These are phyloP conservation scores for Eristalinus aeneus DNA, from an alignment of 2,888 invertebrate species.

Conservation along the genomic window DNA sequence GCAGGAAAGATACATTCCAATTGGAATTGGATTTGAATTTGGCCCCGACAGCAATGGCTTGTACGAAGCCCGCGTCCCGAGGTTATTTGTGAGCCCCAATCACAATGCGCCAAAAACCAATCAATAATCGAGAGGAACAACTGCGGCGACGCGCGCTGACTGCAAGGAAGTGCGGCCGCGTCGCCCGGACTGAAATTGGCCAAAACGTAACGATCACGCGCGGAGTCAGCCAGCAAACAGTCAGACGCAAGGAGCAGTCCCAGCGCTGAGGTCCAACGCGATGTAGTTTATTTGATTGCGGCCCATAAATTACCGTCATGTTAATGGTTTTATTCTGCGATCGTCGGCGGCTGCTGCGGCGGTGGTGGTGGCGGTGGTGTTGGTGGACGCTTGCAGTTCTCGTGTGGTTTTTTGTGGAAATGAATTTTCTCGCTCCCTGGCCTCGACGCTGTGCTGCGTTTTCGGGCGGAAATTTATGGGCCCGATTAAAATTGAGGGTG, in stretches of 20 bases:
- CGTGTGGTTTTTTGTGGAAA: constrained; percentile 46
- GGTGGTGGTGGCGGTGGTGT: background rate
- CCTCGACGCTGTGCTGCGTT: constrained; percentile 57
- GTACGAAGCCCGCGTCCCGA: constrained; percentile 16
- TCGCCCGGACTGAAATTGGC: constrained; percentile 54
- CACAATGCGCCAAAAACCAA: constrained; percentile 71
- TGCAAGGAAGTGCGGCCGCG: background rate
- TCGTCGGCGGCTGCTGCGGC: background rate
- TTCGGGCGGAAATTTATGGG: constrained; percentile 52
- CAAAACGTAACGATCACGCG: constrained; percentile 61
- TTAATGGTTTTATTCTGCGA: constrained; percentile 69
- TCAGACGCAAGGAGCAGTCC: constrained; percentile 21
- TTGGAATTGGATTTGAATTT: constrained; percentile 70
- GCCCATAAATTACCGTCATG: constrained; percentile 68
- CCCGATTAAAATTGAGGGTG: constrained; percentile 70
- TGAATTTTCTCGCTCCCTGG: constrained; percentile 53
- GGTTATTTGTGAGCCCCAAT: constrained; percentile 70
- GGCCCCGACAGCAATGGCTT: constrained; percentile 35
- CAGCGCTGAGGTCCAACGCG: constrained; percentile 57
- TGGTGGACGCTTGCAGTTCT: constrained; percentile 17
- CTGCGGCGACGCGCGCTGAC: constrained; percentile 32
- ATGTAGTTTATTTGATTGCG: constrained; percentile 71
- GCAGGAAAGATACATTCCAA: constrained; percentile 61
- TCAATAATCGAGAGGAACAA: constrained; percentile 66
- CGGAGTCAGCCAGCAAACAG: constrained; percentile 23